Conservation (phyloP, 2,888 invertebrate genomes). For the Drosophila helvetica region DNA sequence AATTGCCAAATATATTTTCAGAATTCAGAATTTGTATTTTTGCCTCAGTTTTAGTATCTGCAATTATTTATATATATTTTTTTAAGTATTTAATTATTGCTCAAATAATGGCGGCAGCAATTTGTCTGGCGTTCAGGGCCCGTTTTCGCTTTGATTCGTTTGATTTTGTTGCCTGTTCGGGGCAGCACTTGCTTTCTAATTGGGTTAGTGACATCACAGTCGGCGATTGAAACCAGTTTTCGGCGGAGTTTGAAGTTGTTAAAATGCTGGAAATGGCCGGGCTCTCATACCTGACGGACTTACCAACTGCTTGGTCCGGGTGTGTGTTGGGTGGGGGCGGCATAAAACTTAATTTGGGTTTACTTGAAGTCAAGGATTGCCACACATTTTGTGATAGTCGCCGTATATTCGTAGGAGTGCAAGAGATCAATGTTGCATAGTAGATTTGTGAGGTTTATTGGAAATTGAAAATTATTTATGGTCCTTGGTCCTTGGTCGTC, state of each 20-base stretch:
- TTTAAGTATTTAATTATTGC: slow-evolving; percentile 30
- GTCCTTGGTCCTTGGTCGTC: too few relatives aligned
- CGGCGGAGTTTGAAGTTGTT: slow-evolving; percentile 9
- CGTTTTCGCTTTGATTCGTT: slow-evolving; percentile 15
- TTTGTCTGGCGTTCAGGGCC: slow-evolving; percentile 14
- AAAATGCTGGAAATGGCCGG: neutral
- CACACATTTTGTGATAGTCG: neutral
- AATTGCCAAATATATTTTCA: slow-evolving; percentile 59
- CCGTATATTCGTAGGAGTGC: neutral
- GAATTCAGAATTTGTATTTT: slow-evolving; percentile 20
- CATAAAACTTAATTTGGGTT: slow-evolving; percentile 26
- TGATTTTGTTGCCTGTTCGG: slow-evolving; percentile 10
- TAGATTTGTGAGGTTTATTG: neutral
- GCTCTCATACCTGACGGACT: slow-evolving; percentile 23
- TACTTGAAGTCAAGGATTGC: slow-evolving; percentile 38
- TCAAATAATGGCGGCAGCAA: slow-evolving; percentile 12
- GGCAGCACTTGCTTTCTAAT: slow-evolving; percentile 44
- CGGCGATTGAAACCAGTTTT: slow-evolving; percentile 25
- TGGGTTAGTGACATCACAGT: slow-evolving; percentile 42
- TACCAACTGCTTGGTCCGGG: slow-evolving; percentile 21
- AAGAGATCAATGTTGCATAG: neutral
- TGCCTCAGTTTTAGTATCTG: slow-evolving; percentile 25
- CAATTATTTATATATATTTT: slow-evolving; percentile 8
- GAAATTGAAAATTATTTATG: too few relatives aligned
- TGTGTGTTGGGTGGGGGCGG: neutral